These are phyloP conservation scores for Caenorhabditis imperialis DNA, from an alignment of 2,888 invertebrate species.

Conservation along the genomic window DNA sequence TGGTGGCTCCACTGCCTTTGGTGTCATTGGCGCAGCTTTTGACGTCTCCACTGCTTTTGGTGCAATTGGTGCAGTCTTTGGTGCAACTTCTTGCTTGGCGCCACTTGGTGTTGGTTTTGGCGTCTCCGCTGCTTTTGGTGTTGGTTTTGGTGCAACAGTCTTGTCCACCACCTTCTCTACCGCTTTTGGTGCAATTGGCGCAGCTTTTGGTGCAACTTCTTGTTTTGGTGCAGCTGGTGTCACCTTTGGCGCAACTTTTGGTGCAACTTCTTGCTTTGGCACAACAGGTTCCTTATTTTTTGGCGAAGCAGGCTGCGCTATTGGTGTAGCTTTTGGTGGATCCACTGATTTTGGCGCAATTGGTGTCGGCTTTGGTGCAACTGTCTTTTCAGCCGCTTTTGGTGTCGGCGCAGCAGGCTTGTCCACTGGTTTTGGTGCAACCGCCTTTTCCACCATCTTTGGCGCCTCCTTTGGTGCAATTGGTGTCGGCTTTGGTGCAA, in stretches of 20 bases:
- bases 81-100: background rate
- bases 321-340: background rate
- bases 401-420: conserved; percentile 1
- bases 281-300: conserved; percentile 3
- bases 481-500: conserved; percentile 9
- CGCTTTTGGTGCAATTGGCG: background rate
- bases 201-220: background rate
- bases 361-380: conserved; percentile 9
- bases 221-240: conserved; percentile 5
- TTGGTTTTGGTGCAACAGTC: background rate
- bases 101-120: background rate
- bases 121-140: background rate
- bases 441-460: conserved; percentile 25
- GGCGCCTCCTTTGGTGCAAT: conserved; percentile 33
- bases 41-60: background rate
- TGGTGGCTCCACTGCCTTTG: background rate
- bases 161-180: background rate
- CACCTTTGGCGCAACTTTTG: background rate
- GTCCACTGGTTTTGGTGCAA: conserved; percentile 17
- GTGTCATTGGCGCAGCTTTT: background rate
- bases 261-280: background rate
- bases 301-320: conserved; percentile 1
- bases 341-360: conserved; percentile 13
- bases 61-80: background rate
- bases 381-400: conserved; percentile 21